These are phyloP conservation scores for Noctua pronuba DNA, from an alignment of 2,888 invertebrate genomes.

Conservation along the genomic window DNA sequence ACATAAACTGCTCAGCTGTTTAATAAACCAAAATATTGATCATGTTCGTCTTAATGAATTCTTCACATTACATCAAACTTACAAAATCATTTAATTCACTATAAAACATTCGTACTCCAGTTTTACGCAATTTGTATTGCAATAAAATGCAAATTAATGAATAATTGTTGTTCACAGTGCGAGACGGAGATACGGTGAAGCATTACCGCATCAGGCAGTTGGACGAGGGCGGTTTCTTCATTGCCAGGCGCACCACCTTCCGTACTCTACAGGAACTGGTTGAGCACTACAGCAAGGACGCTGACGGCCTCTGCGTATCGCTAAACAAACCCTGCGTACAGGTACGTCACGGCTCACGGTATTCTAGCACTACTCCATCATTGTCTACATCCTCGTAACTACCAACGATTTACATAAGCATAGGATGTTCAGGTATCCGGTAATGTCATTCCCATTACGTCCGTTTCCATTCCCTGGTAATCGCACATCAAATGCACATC, in stretches of 20 bases:
- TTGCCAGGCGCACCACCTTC: constrained; percentile 99
- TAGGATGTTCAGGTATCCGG: constrained; percentile 45
- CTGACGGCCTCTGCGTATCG: constrained; percentile 99
- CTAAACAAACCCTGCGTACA: constrained; percentile 98
- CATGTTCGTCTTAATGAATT: constrained; percentile 44
- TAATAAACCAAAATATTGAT: constrained; percentile 30
- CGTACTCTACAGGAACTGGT: constrained; percentile 99
- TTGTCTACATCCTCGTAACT: not conserved
- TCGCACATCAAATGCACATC: constrained; percentile 44
- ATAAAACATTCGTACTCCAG: constrained; percentile 54
- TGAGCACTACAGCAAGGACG: constrained; percentile 99
- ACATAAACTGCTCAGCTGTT: not conserved
- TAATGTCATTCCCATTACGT: constrained; percentile 40
- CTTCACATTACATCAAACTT: constrained; percentile 58
- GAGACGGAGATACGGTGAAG: constrained; percentile 99
- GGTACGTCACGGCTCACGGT: constrained; percentile 86
- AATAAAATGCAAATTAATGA: constrained; percentile 67
- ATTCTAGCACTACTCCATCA: not conserved
- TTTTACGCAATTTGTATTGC: constrained; percentile 64
- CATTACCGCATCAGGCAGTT: constrained; percentile 99
- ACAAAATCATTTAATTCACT: constrained; percentile 62
- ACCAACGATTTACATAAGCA: constrained; percentile 23
- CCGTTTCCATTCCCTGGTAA: constrained; percentile 46
- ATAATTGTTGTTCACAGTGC: constrained; percentile 92
- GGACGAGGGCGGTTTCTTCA: constrained; percentile 99